Evolutionary conservation across 1,140 invertebrate genomes (phyloP).

Genomic region (Drosophila bocqueti): DNA sequence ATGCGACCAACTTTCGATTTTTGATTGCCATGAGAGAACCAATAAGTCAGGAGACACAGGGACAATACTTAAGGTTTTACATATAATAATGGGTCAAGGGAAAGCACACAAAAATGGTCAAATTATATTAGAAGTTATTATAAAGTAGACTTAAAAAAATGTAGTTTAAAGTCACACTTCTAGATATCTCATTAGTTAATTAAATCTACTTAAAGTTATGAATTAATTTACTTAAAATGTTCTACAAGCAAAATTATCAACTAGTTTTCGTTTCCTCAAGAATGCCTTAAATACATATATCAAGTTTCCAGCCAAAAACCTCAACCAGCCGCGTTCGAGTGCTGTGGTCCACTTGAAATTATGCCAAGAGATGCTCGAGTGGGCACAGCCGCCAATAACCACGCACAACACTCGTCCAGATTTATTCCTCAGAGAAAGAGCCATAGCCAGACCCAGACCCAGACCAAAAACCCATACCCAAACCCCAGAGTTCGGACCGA

Average conservation of each 20-base stretch:
- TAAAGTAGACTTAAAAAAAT: not conserved
- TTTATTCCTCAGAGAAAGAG: slow-evolving; percentile 9
- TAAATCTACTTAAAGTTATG: not conserved
- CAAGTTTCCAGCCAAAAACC: slow-evolving; percentile 44
- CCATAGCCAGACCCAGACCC: not conserved
- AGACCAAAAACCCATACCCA: slow-evolving; percentile 10
- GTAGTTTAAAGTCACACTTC: not conserved
- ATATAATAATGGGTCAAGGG: not conserved
- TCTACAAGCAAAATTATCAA: not conserved
- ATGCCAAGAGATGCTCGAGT: slow-evolving; percentile 53
- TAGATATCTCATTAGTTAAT: not conserved
- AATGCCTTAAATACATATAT: slow-evolving; percentile 15
- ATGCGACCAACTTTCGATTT: slow-evolving; percentile 25
- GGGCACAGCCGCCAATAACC: slow-evolving; percentile 51
- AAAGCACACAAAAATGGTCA: not conserved
- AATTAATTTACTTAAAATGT: too few relatives aligned
- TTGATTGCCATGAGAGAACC: slow-evolving; percentile 23
- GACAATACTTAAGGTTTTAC: not conserved
- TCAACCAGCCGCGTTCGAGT: slow-evolving; percentile 32
- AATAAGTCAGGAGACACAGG: not conserved
- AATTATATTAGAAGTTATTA: not conserved
- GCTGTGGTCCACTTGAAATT: slow-evolving; percentile 51
- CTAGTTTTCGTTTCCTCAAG: not conserved
- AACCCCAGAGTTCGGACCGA: slow-evolving; percentile 17
- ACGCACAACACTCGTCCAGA: slow-evolving; percentile 47